These are phyloP conservation scores for Chelmon rostratus DNA, from an alignment of 2,797 vertebrate genomes.

Conservation along the genomic window DNA sequence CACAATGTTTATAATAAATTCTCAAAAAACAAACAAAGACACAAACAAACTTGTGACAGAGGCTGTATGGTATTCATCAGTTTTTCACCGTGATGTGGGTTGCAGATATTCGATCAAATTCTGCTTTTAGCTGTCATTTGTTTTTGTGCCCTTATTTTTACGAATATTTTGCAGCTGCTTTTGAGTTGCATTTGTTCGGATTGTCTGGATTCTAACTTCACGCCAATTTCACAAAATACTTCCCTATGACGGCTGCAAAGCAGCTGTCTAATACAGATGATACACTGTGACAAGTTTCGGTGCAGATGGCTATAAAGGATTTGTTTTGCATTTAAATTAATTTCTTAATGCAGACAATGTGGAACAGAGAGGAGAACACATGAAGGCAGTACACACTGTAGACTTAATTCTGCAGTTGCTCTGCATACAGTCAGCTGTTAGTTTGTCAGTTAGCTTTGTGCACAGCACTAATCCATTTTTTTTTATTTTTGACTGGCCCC, in stretches of 20 bases:
- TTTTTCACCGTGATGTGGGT: neutral
- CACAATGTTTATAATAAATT: neutral
- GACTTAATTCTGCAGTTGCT: conserved; percentile 22
- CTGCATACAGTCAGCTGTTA: conserved; percentile 8
- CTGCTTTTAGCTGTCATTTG: fast-evolving
- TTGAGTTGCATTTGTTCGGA: neutral
- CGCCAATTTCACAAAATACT: neutral
- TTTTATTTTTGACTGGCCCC: neutral
- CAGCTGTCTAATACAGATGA: neutral
- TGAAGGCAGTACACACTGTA: neutral
- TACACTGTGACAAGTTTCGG: neutral
- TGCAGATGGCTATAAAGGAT: neutral
- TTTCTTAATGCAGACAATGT: neutral
- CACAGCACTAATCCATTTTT: conserved; percentile 2
- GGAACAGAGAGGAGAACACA: neutral
- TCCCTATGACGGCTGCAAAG: neutral
- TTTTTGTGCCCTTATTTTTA: too few relatives aligned
- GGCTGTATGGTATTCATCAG: neutral
- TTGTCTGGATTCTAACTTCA: neutral
- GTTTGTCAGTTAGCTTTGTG: conserved; percentile 17
- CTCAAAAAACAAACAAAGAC: neutral
- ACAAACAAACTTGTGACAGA: neutral
- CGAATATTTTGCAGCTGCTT: neutral
- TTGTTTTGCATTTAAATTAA: neutral
- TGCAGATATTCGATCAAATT: neutral